Evolutionary conservation across 2,888 invertebrate genomes (phyloP), one percentile per base, ranked within the genome.

Genomic region (Helleia helle): DNA sequence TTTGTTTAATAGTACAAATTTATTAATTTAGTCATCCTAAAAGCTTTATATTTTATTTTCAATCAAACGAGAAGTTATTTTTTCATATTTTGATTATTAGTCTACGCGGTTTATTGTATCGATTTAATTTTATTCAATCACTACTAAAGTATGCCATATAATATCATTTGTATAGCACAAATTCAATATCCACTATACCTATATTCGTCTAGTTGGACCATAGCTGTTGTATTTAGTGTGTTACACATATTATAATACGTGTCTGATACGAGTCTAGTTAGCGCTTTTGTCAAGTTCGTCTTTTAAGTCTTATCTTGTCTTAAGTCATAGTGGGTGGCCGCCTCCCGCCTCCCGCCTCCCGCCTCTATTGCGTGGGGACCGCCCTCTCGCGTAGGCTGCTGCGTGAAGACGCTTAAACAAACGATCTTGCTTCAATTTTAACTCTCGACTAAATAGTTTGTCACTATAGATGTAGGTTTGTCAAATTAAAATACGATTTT

Each of bases 311-410:
- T 24, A 62, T 69, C 64, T 73, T 63, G 65, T 71, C 70, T 74
- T 81, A 77, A 77, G 79, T 81, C 77, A 74, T 81, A 77, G 73
- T 62, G 57, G 63, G 69, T 65, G 63, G n/a, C n/a, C n/a, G n/a
- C n/a, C n/a, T n/a, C n/a, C n/a, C n/a, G n/a, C n/a, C n/a, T n/a
- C n/a, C n/a, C n/a, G n/a, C n/a, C n/a, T n/a, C n/a, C n/a, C n/a
- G n/a, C n/a, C n/a, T n/a, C n/a, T n/a, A n/a, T n/a, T n/a, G 65
- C 65, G 62, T 61, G 59, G 8, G 22, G 8, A 22, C 15, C 22
- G 22, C 22, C 22, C 22, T 8, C 22, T 5, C 18, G 60, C n/a
- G 54, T 66, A 70, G 57, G 68, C 67, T 71, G 71, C 56, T 58
- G 59, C 59, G n/a, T 56, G 58, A 63, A 65, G 71, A 68, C 64